Conservation (phyloP, 2,113 vertebrate species). For the Rhizomys pruinosus region DNA sequence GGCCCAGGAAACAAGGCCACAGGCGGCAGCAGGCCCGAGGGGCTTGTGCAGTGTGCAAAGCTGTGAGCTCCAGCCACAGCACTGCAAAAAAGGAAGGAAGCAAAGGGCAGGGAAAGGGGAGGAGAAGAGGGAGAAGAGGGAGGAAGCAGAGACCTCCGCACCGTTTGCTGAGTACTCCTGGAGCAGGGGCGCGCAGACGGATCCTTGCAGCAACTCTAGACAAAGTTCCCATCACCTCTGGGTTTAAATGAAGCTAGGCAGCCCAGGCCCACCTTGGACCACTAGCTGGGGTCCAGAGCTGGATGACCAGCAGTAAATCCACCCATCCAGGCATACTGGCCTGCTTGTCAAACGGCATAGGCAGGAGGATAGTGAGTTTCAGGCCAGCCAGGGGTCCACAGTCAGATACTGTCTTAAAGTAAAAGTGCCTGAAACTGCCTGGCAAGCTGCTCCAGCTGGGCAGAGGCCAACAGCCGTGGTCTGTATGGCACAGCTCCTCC, state of each 20-base stretch:
- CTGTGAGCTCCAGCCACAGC: not conserved
- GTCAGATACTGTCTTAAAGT: not conserved
- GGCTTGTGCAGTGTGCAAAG: not conserved
- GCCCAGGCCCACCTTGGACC: fast-evolving
- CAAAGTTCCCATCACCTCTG: no score
- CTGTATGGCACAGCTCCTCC: not conserved
- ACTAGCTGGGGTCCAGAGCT: not conserved
- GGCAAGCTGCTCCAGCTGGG: not conserved
- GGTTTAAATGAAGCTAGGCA: not conserved
- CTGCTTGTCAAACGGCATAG: not conserved
- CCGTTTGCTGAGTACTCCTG: fast-evolving
- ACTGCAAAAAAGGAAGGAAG: not conserved
- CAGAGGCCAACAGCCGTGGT: not conserved
- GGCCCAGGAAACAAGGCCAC: not conserved
- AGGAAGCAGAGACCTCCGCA: not conserved
- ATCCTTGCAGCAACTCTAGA: not conserved
- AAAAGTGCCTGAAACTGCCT: not conserved
- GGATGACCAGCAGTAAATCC: not conserved
- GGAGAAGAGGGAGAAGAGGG: no score
- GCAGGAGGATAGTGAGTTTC: not conserved
- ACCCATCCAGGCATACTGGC: not conserved
- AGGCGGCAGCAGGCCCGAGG: no score
- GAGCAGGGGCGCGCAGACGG: not conserved
- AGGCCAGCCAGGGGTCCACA: not conserved
- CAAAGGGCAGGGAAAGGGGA: not conserved